Conservation (phyloP, 2,888 invertebrate genomes). For the Mythimna albipuncta region DNA sequence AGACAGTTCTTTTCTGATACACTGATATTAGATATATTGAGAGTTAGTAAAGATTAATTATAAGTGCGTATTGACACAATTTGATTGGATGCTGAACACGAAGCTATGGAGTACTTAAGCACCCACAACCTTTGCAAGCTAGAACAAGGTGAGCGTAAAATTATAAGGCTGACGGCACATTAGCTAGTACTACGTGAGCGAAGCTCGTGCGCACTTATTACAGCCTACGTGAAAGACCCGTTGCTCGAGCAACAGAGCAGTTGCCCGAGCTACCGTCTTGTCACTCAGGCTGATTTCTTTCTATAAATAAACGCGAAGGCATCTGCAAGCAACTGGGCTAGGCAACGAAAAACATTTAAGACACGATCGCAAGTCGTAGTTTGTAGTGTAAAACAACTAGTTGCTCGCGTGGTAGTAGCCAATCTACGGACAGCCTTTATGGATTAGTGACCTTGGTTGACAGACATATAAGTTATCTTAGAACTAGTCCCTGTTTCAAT, state of each 20-base stretch:
- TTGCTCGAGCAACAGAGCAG: not conserved
- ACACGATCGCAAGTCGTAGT: not conserved
- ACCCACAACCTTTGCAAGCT: slow-evolving; percentile 19
- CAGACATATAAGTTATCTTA: not conserved
- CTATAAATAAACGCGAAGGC: not conserved
- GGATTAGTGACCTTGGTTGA: not conserved
- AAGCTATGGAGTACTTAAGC: slow-evolving; percentile 1
- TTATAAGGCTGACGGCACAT: slow-evolving; percentile 16
- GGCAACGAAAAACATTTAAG: slow-evolving; percentile 6
- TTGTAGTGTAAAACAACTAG: not conserved
- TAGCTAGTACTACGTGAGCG: slow-evolving; percentile 7
- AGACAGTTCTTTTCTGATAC: slow-evolving; percentile 1
- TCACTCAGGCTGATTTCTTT: not conserved
- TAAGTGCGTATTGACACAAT: not conserved
- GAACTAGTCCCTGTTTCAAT: slow-evolving; percentile 1
- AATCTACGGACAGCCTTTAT: slow-evolving; percentile 9
- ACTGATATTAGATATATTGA: not conserved
- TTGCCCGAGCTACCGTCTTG: not conserved
- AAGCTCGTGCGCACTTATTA: not conserved
- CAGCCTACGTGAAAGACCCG: not conserved
- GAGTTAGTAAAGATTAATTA: too few species aligned
- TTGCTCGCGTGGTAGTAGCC: slow-evolving; percentile 5
- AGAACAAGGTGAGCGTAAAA: slow-evolving; percentile 12
- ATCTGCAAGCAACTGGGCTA: slow-evolving; percentile 4
- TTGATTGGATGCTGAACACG: not conserved